Conservation (phyloP, 2,113 vertebrate genomes). For the Loxodonta africana region DNA sequence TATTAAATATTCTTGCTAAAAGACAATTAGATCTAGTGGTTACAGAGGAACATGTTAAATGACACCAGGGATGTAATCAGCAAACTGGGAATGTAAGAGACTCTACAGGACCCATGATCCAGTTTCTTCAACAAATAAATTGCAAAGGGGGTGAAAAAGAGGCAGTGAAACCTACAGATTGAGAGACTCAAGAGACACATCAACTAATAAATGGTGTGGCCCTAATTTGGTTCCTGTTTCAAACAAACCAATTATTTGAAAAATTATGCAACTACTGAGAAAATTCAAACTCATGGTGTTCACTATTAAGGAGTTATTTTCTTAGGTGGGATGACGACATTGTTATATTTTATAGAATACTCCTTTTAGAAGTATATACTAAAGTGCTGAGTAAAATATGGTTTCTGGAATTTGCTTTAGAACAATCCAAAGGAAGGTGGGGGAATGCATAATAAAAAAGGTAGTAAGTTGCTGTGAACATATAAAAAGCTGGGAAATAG, state of each 20-base stretch:
- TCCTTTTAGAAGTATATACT: neutral
- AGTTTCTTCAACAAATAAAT: constrained; percentile 19
- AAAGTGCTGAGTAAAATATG: constrained; percentile 12
- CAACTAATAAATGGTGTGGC: neutral
- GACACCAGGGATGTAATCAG: neutral
- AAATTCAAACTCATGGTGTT: neutral
- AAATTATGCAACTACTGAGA: neutral
- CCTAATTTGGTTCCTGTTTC: constrained; percentile 17
- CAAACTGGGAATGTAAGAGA: neutral
- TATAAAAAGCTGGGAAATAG: neutral
- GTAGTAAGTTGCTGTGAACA: neutral
- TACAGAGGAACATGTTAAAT: constrained; percentile 7
- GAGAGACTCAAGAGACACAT: neutral
- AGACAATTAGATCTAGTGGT: neutral
- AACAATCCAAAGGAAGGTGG: neutral
- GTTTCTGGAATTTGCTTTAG: constrained; percentile 11
- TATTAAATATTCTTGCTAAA: neutral
- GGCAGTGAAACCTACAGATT: neutral
- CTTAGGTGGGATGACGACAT: neutral
- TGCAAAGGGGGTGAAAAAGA: neutral
- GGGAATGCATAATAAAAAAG: neutral
- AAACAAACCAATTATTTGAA: neutral
- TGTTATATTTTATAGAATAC: neutral
- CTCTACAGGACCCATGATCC: neutral
- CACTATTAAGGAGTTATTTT: neutral